These are phyloP conservation scores for Dinocampus coccinellae DNA, from an alignment of 2,888 invertebrate genomes.

Conservation along the genomic window DNA sequence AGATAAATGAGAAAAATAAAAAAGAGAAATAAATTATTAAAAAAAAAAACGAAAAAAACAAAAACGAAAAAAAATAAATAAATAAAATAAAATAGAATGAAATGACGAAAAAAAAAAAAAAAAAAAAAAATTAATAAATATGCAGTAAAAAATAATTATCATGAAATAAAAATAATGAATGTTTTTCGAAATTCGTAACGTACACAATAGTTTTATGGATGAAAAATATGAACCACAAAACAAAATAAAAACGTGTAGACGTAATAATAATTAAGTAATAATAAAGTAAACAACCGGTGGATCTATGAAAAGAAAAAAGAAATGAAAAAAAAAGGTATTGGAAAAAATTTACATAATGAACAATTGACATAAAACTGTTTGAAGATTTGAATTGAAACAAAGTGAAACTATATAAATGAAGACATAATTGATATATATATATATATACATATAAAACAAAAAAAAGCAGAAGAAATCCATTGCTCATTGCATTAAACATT, in stretches of 20 bases:
- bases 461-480: slow-evolving; percentile 45
- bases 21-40: too few relatives aligned
- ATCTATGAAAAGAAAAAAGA: slow-evolving; percentile 25
- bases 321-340: slow-evolving; percentile 33
- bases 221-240: background rate
- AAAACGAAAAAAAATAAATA: slow-evolving; percentile 11
- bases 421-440: too few relatives aligned
- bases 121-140: slow-evolving; percentile 15
- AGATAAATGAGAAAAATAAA: too few relatives aligned
- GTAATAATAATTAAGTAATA: slow-evolving; percentile 18
- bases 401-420: slow-evolving; percentile 16
- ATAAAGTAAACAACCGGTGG: slow-evolving; percentile 23
- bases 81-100: too few relatives aligned
- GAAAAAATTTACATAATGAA: slow-evolving; percentile 35
- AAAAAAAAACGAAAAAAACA: slow-evolving; percentile 34
- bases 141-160: too few relatives aligned
- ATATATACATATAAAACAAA: slow-evolving; percentile 33
- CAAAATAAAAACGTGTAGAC: background rate
- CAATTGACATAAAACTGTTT: slow-evolving; percentile 43
- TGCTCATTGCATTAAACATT: slow-evolving; percentile 53
- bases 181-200: background rate
- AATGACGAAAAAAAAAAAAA: slow-evolving; percentile 31
- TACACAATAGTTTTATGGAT: background rate
- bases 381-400: slow-evolving; percentile 21
- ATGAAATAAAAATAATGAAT: slow-evolving; percentile 18